Evolutionary conservation across 2,888 invertebrate species (phyloP).

Genomic region (Stenodema calcarata): DNA sequence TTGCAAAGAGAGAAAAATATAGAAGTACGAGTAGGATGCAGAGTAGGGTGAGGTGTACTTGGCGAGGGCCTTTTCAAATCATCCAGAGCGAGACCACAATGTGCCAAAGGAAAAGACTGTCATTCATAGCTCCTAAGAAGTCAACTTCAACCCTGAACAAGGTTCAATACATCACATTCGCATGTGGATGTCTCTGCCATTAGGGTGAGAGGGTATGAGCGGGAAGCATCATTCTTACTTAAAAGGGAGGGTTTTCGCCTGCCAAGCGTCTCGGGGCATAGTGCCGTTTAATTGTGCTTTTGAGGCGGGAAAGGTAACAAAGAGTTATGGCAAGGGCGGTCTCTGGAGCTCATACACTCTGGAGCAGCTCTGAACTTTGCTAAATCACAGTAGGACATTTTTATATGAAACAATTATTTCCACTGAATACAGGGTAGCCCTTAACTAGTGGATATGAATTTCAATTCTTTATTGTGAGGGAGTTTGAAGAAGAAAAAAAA

Average conservation of each 20-base stretch:
- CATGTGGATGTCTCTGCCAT: not conserved
- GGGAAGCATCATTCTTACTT: constrained; percentile 5
- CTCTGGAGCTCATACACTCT: not conserved
- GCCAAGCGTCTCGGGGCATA: not conserved
- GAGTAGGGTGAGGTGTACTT: not conserved
- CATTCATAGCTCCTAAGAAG: constrained; percentile 20
- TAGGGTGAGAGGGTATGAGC: not conserved
- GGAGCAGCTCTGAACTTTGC: no score
- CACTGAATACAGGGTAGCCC: no score
- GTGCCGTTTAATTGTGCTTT: not conserved
- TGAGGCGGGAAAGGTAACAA: not conserved
- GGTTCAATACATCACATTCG: constrained; percentile 20
- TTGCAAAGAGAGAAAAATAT: no score
- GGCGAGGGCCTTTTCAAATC: not conserved
- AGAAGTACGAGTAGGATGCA: no score
- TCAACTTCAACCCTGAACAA: not conserved
- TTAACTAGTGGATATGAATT: no score
- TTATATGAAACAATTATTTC: no score
- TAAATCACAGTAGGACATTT: no score
- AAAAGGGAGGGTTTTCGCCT: not conserved
- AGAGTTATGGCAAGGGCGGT: not conserved
- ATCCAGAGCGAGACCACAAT: not conserved
- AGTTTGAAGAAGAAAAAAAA: no score
- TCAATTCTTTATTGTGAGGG: no score
- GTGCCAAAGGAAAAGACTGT: constrained; percentile 17